Conservation (phyloP, 1,140 invertebrate species). For the Rhyzopertha dominica region DNA sequence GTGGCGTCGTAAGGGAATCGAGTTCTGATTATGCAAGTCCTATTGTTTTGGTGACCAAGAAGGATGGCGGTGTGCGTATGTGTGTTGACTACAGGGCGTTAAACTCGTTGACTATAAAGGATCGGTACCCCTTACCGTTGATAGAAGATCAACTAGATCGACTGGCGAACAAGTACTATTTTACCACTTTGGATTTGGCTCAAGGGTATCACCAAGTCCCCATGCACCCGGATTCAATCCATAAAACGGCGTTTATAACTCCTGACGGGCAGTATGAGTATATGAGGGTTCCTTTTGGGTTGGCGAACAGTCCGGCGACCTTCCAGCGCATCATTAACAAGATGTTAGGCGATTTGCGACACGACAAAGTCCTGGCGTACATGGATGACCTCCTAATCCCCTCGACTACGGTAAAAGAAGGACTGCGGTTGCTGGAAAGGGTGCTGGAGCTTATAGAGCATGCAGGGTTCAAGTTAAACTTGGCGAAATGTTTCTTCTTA, state of each 20-base stretch:
- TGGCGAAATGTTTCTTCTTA: too few relatives aligned
- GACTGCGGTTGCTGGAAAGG: slow-evolving; percentile 19
- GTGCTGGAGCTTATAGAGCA: too few relatives aligned
- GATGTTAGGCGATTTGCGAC: slow-evolving; percentile 23
- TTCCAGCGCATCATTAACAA: slow-evolving; percentile 24
- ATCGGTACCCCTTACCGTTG: slow-evolving; percentile 33
- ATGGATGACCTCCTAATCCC: slow-evolving; percentile 29
- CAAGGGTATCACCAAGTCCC: slow-evolving; percentile 41
- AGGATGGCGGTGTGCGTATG: slow-evolving; percentile 39
- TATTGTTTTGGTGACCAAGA: slow-evolving; percentile 48
- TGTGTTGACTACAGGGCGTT: slow-evolving; percentile 51
- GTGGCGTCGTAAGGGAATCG: slow-evolving; percentile 28
- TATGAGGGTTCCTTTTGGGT: slow-evolving; percentile 29
- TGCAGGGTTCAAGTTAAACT: too few relatives aligned
- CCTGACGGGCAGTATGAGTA: slow-evolving; percentile 32
- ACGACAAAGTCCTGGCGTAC: slow-evolving; percentile 32
- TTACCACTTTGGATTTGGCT: slow-evolving; percentile 34
- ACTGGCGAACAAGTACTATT: slow-evolving; percentile 23
- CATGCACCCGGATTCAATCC: slow-evolving; percentile 25
- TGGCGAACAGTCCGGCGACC: slow-evolving; percentile 21
- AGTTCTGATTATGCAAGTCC: slow-evolving; percentile 46
- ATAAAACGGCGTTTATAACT: slow-evolving; percentile 33
- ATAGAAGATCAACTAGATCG: slow-evolving; percentile 29
- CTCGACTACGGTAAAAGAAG: slow-evolving; percentile 21
- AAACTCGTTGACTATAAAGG: slow-evolving; percentile 41